Conservation (phyloP, 2,888 invertebrate genomes). For the Drosophila buzzatii region DNA sequence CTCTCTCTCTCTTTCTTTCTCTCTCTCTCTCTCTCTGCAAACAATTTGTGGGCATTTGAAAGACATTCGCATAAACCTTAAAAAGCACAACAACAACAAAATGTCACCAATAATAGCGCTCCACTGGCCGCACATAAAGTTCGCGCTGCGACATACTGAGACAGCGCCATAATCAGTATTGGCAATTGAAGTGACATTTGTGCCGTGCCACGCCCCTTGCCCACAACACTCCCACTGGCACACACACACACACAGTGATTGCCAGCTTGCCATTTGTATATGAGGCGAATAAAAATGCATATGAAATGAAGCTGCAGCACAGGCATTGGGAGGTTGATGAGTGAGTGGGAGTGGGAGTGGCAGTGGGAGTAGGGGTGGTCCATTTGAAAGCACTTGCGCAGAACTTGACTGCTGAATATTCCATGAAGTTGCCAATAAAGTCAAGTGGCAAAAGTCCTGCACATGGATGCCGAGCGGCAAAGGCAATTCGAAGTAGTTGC, state of each 20-base stretch:
- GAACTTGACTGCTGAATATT: constrained; percentile 79
- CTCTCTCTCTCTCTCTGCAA: neutral
- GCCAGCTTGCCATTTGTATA: constrained; percentile 73
- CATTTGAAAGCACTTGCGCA: constrained; percentile 74
- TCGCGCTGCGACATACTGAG: constrained; percentile 40
- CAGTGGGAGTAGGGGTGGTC: constrained; percentile 13
- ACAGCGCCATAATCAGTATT: constrained; percentile 77
- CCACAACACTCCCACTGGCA: constrained; percentile 22
- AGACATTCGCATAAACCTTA: constrained; percentile 67
- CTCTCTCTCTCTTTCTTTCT: neutral
- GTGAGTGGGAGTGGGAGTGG: constrained; percentile 3
- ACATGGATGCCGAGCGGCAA: constrained; percentile 28
- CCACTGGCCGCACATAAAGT: constrained; percentile 74
- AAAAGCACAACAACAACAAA: constrained; percentile 20
- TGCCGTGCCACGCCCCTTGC: constrained; percentile 19
- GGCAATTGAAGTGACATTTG: constrained; percentile 81
- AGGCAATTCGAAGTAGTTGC: constrained; percentile 13
- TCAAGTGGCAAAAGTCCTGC: constrained; percentile 77
- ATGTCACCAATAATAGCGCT: constrained; percentile 77
- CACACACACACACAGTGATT: constrained; percentile 14
- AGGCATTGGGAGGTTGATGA: constrained; percentile 9
- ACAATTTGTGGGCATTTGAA: constrained; percentile 52
- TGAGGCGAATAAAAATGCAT: constrained; percentile 83
- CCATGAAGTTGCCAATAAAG: constrained; percentile 83
- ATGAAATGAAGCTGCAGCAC: constrained; percentile 65